Evolutionary conservation across 2,888 invertebrate genomes (phyloP).

Genomic region (Sinhomidia bicolor): DNA sequence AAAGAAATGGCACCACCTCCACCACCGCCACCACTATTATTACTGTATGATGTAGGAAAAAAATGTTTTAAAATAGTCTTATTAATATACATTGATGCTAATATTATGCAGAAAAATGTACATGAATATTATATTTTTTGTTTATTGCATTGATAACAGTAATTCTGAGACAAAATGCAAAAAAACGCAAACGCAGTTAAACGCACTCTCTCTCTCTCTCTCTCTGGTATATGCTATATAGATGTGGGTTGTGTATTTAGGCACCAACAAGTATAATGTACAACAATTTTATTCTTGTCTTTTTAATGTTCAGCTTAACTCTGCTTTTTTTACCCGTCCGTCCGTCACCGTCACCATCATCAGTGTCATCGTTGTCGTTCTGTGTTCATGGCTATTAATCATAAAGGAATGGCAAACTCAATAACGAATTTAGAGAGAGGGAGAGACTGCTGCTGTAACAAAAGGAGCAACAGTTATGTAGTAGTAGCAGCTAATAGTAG

Average conservation of each 20-base stretch:
- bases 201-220: no score
- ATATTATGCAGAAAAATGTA: slow-evolving; percentile 33
- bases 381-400: slow-evolving; percentile 46
- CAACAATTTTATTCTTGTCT: no score
- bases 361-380: slow-evolving; percentile 38
- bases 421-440: slow-evolving; percentile 29
- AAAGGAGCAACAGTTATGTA: slow-evolving; percentile 38
- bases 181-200: no score
- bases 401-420: slow-evolving; percentile 40
- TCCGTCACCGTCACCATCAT: slow-evolving; percentile 22
- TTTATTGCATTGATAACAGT: neutral
- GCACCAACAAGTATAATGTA: no score
- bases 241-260: no score
- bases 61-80: slow-evolving; percentile 11
- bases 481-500: neutral
- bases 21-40: no score
- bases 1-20: neutral
- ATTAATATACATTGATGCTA: slow-evolving; percentile 40
- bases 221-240: no score
- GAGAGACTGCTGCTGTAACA: slow-evolving; percentile 17
- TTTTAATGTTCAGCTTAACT: neutral
- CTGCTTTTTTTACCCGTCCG: slow-evolving; percentile 6
- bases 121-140: neutral
- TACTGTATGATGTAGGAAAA: no score
- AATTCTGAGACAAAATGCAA: no score